phyloP scores from a whole-genome alignment of 2,113 vertebrate genomes.

The Benthochromis sp. region DNA sequence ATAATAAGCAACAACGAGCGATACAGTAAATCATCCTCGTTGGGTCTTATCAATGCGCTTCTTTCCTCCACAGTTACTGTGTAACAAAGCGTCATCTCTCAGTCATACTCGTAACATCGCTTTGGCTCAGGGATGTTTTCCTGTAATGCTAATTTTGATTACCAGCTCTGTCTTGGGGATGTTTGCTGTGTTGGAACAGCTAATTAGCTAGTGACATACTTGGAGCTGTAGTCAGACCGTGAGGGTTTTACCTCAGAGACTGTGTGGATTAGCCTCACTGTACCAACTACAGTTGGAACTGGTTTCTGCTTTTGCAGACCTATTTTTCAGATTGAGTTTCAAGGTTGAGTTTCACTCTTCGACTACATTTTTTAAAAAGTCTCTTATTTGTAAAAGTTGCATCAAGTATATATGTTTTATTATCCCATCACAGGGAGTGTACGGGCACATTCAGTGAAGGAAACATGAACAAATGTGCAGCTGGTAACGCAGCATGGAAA shows the following conservation, averaged over 20 bases:
- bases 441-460: fast-evolving
- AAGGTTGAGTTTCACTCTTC: not conserved
- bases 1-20: not conserved
- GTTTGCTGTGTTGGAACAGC: not conserved
- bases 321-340: not conserved
- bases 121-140: not conserved
- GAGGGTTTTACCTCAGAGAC: not conserved
- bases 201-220: not conserved
- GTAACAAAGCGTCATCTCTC: not conserved
- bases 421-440: not conserved
- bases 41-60: not conserved
- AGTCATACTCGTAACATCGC: not conserved
- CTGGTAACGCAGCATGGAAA: not conserved
- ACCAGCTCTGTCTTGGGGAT: not conserved
- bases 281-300: not conserved
- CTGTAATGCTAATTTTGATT: not conserved
- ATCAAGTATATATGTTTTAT: not conserved
- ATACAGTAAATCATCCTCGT: not conserved
- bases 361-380: not conserved
- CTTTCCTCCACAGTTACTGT: not conserved
- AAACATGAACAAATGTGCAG: not conserved
- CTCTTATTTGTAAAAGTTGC: not conserved
- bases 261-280: not conserved
- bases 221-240: not conserved
- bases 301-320: not conserved